These are phyloP conservation scores for Cephus runcator DNA, from an alignment of 2,888 invertebrate genomes.

Conservation along the genomic window DNA sequence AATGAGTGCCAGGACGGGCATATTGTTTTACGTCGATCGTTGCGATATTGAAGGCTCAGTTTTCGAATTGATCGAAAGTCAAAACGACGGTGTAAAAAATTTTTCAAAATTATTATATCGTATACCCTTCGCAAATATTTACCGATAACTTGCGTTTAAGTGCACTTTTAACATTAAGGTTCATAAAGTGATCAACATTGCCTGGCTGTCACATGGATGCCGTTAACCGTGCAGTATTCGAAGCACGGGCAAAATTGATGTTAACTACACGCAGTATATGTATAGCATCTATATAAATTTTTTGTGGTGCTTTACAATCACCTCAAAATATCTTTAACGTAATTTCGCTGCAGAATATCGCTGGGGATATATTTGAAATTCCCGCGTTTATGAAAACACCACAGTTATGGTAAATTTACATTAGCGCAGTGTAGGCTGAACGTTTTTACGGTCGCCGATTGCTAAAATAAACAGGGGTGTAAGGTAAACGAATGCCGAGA, in stretches of 20 bases:
- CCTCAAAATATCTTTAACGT: not conserved
- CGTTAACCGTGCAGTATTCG: not conserved
- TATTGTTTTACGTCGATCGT: not conserved
- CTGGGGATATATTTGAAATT: too few species aligned
- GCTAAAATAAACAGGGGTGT: not conserved
- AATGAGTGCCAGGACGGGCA: not conserved
- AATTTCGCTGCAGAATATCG: not conserved
- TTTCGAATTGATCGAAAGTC: not conserved
- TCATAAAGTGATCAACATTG: not conserved
- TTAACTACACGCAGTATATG: not conserved
- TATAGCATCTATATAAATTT: not conserved
- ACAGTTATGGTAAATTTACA: not conserved
- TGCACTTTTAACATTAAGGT: not conserved
- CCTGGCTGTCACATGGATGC: not conserved
- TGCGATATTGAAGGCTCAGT: not conserved
- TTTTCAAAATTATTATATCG: not conserved
- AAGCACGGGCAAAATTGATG: not conserved
- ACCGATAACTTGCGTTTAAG: not conserved
- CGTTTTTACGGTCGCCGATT: not conserved
- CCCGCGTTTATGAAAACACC: not conserved
- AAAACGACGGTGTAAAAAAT: not conserved
- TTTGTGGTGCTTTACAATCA: not conserved
- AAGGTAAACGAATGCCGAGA: not conserved
- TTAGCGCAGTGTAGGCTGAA: not conserved
- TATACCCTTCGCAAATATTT: not conserved